These are phyloP conservation scores for Copidosoma floridanum DNA, from an alignment of 1,140 invertebrate genomes.

Conservation along the genomic window DNA sequence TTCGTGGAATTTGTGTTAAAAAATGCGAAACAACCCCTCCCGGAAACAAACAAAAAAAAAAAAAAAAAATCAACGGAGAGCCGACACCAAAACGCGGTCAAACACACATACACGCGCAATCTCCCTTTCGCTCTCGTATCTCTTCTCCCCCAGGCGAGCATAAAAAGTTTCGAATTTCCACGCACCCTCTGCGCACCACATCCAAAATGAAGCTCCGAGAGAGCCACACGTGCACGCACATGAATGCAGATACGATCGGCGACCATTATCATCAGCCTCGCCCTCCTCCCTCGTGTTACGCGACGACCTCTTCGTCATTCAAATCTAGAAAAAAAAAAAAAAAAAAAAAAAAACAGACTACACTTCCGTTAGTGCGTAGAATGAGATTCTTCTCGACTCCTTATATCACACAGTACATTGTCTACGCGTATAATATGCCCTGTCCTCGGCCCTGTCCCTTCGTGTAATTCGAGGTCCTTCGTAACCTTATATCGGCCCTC, in stretches of 20 bases:
- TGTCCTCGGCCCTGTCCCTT: background rate
- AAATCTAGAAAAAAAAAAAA: background rate
- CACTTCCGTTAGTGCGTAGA: background rate
- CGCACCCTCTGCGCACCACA: background rate
- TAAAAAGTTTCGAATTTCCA: constrained; percentile 18
- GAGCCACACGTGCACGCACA: too few species aligned
- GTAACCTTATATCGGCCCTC: constrained; percentile 35
- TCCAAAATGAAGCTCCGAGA: background rate
- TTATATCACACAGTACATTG: too few species aligned
- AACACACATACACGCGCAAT: background rate
- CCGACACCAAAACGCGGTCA: background rate
- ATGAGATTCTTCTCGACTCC: background rate
- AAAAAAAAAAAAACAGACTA: background rate
- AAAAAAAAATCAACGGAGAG: background rate
- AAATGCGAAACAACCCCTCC: too few species aligned
- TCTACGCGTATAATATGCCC: background rate
- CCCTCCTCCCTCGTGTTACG: constrained; percentile 3
- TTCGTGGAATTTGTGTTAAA: too few species aligned
- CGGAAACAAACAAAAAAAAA: too few species aligned
- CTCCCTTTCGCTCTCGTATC: too few species aligned
- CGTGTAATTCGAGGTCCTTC: constrained; percentile 11
- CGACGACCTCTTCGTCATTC: constrained; percentile 12
- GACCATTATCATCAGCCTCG: constrained; percentile 1
- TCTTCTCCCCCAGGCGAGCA: background rate
- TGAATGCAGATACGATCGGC: constrained; percentile 36